A percentile compares a stretch with the other conserved stretches of the same genome.
Conservation (phyloP, 1,140 invertebrate species). For the Drosophila ficusphila region DNA sequence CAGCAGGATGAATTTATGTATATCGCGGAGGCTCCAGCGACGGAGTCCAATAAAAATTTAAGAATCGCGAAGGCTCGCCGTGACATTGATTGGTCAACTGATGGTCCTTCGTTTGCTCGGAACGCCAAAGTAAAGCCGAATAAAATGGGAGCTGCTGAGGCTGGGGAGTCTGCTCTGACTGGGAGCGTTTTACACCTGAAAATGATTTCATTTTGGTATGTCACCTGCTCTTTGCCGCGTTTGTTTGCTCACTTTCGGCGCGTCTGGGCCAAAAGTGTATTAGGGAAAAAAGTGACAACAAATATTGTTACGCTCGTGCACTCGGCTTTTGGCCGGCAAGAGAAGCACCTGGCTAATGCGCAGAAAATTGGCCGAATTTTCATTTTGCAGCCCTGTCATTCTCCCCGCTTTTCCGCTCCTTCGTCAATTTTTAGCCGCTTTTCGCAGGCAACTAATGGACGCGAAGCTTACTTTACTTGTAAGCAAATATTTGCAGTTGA, state of each 20-base stretch:
- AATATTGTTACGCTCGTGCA: conserved; percentile 68
- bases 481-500: conserved; percentile 75
- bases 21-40: background rate
- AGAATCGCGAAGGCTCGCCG: background rate
- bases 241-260: conserved; percentile 34
- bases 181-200: conserved; percentile 74
- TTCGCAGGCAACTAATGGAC: conserved; percentile 69
- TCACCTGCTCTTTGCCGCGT: background rate
- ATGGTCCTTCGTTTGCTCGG: conserved; percentile 25
- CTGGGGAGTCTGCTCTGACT: conserved; percentile 52
- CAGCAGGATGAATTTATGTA: conserved; percentile 60
- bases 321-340: conserved; percentile 11
- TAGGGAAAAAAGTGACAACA: conserved; percentile 72
- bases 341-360: conserved; percentile 59
- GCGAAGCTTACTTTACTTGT: conserved; percentile 78
- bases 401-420: background rate
- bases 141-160: conserved; percentile 37
- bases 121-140: conserved; percentile 38
- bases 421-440: background rate
- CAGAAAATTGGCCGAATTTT: conserved; percentile 80
- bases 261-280: conserved; percentile 52
- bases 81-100: conserved; percentile 17
- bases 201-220: conserved; percentile 67
- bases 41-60: conserved; percentile 10
- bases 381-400: conserved; percentile 51